Evolutionary conservation across 2,888 invertebrate species (phyloP), one percentile per base, ranked within the genome.

Genomic region (Prosapia bicincta): DNA sequence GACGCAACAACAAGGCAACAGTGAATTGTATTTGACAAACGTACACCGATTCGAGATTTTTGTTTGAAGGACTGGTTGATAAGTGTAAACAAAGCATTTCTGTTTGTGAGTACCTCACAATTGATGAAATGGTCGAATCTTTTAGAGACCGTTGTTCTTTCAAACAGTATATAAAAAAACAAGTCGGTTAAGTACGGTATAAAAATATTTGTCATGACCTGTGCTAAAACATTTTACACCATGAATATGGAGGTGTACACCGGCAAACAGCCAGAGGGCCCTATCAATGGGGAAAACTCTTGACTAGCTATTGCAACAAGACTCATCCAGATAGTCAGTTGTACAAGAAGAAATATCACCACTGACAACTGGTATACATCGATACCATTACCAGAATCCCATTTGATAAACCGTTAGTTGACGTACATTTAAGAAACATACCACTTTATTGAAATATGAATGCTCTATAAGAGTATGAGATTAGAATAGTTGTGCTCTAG

Each of bases 161-260:
- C 75, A 77, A 78, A 25, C 80, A 81, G 72, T 82, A 80, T 74
- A 82, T 82, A 6, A 30, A 80, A 82, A 24, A 79, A 78, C 10
- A 83, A 83, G 76, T 82, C 82, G 15, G 80, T 80, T 13, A 82
- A 82, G 78, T 82, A 83, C 78, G 82, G 80, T 10, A 78, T 82
- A n/a, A 81, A 83, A 78, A 79, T 80, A 32, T 84, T 83, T 0
- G 84, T 79, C 43, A 24, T 79, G 24, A 76, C 72, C 23, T 78
- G 78, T 76, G 26, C 79, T 26, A 77, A 71, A 74, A 69, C 54
- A 13, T 79, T 66, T 65, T 80, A 80, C 69, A 78, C 77, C 10
- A 76, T 28, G 32, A 80, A 80, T 24, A 26, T 79, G 43, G 80
- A 80, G 71, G 67, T 80, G 23, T 80, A 80, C 65, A 72, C 71